Conservation (phyloP, 2,888 invertebrate genomes). For the Siphlonurus alternatus region DNA sequence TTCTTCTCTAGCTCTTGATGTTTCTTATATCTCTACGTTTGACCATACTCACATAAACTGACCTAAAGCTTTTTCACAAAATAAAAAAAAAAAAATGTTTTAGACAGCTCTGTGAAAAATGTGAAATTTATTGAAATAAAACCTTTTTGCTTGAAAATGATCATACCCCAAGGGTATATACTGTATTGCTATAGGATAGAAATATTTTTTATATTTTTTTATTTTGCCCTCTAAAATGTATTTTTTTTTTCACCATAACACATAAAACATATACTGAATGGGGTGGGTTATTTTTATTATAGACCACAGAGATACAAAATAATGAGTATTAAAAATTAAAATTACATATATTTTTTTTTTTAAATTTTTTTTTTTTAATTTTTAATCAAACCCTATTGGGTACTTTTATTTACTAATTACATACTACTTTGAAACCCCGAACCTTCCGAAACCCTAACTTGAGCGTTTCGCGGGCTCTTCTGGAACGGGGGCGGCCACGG, state of each 20-base stretch:
- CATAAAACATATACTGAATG: background rate
- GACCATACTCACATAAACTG: background rate
- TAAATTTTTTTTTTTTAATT: too few relatives aligned
- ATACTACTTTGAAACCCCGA: too few relatives aligned
- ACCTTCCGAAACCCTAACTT: too few relatives aligned
- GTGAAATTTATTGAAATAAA: slow-evolving; percentile 3
- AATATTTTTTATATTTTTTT: background rate
- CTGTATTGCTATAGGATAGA: background rate
- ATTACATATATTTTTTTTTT: background rate
- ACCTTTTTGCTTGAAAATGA: background rate
- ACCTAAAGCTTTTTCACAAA: background rate
- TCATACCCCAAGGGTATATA: background rate
- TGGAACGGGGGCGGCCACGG: too few relatives aligned
- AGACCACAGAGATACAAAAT: background rate
- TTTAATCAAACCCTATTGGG: too few relatives aligned
- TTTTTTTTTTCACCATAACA: background rate
- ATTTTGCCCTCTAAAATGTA: background rate
- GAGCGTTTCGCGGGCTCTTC: too few relatives aligned
- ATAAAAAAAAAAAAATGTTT: background rate
- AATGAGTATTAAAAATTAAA: background rate
- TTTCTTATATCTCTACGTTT: too few relatives aligned
- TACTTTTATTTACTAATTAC: too few relatives aligned
- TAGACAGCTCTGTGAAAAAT: background rate
- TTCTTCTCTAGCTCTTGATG: too few relatives aligned
- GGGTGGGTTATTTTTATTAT: too few relatives aligned